Evolutionary conservation across 2,888 invertebrate species (phyloP).

Genomic region (Macaria notata): DNA sequence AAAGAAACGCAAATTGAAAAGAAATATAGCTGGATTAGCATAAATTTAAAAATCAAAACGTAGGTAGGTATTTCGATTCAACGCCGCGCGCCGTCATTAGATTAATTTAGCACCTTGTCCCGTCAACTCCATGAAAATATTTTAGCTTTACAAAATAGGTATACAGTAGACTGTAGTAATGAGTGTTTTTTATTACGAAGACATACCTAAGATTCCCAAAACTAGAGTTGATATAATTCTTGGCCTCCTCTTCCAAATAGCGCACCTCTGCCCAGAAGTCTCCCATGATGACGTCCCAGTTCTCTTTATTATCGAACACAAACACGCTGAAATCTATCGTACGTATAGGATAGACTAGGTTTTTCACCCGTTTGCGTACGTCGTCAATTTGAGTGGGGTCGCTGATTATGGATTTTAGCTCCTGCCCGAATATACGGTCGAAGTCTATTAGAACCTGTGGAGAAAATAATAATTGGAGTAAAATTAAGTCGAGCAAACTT

Average conservation of each 20-base stretch:
- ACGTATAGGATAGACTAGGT: slow-evolving; percentile 88
- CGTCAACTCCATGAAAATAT: too few relatives aligned
- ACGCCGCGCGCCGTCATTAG: too few relatives aligned
- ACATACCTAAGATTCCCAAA: slow-evolving; percentile 87
- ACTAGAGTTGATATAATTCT: slow-evolving; percentile 92
- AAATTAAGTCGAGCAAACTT: too few relatives aligned
- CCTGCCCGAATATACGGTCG: slow-evolving; percentile 93
- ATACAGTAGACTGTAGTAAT: not conserved
- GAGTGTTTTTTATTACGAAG: too few relatives aligned
- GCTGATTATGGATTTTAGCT: slow-evolving; percentile 92
- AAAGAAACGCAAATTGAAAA: too few relatives aligned
- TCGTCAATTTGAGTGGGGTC: slow-evolving; percentile 94
- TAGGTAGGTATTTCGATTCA: too few relatives aligned
- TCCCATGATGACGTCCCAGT: slow-evolving; percentile 92
- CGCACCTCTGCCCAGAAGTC: slow-evolving; percentile 89
- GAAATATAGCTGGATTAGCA: too few relatives aligned
- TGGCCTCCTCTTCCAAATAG: slow-evolving; percentile 90
- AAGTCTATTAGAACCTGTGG: slow-evolving; percentile 90
- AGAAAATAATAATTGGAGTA: not conserved
- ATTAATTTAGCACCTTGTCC: too few relatives aligned
- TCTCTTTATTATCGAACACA: slow-evolving; percentile 88
- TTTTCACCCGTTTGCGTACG: slow-evolving; percentile 90
- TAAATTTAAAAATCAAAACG: too few relatives aligned
- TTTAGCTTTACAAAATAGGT: too few relatives aligned
- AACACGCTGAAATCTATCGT: slow-evolving; percentile 93